Evolutionary conservation across 2,888 invertebrate species (phyloP).

Genomic region (Tiliacea citrago): DNA sequence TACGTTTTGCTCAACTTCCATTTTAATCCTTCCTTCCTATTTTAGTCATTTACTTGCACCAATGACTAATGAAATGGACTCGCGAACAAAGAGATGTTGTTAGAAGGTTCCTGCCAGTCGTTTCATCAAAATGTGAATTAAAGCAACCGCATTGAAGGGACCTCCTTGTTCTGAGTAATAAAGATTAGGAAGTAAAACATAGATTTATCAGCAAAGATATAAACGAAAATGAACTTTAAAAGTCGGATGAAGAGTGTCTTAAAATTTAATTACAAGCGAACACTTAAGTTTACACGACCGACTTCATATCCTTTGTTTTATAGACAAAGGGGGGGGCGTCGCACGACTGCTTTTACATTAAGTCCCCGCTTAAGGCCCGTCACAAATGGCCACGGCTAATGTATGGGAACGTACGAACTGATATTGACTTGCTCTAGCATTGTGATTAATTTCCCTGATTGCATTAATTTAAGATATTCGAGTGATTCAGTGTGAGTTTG

Average conservation of each 20-base stretch:
- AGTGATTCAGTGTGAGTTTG: not conserved
- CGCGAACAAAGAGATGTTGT: slow-evolving; percentile 42
- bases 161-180: slow-evolving; percentile 14
- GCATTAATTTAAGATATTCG: slow-evolving; percentile 32
- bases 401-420: slow-evolving; percentile 55
- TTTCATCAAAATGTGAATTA: slow-evolving; percentile 47
- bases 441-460: slow-evolving; percentile 52
- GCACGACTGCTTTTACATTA: slow-evolving; percentile 68
- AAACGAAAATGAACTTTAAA: slow-evolving; percentile 54
- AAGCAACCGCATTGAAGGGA: slow-evolving; percentile 18
- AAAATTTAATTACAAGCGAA: slow-evolving; percentile 76
- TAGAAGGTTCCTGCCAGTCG: slow-evolving; percentile 33
- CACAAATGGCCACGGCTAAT: slow-evolving; percentile 63
- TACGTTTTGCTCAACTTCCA: slow-evolving; percentile 31
- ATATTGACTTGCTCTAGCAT: slow-evolving; percentile 56
- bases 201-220: slow-evolving; percentile 41
- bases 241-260: slow-evolving; percentile 68
- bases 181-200: slow-evolving; percentile 45
- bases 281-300: slow-evolving; percentile 75
- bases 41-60: slow-evolving; percentile 47
- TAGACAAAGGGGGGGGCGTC: slow-evolving; percentile 68
- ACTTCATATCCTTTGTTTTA: slow-evolving; percentile 73
- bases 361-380: slow-evolving; percentile 61
- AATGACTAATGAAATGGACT: slow-evolving; percentile 57
- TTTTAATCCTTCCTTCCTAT: slow-evolving; percentile 23